Evolutionary conservation across 2,797 vertebrate genomes (phyloP), one percentile per base, ranked within the genome.

Genomic region (Coendou prehensilis): DNA sequence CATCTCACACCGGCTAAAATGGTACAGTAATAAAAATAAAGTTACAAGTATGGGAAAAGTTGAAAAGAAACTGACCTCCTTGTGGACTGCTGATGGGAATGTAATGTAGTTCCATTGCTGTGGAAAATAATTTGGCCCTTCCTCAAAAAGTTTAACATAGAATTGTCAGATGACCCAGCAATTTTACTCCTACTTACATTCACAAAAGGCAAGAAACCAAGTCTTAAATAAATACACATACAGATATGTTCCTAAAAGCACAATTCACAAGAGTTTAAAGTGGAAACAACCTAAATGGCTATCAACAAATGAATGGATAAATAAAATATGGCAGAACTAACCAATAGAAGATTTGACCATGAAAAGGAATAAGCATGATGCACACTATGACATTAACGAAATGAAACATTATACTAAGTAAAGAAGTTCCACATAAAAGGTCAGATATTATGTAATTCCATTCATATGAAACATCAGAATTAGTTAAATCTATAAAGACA

Each of bases 201-300:
- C 15, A 45, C 57, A 75, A 50, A 69, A 71, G 30, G 87, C 45
- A 82, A 13, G 45, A 94, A 95, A 93, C n/a, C 47, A 91, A 11
- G 5, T 28, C 9, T 59, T 59, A 64, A 82, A 50, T 63, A 88
- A 69, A 37, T 47, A 59, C 50, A 54, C n/a, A 17, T 33, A 37
- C 61, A 45, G 4, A 26, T 37, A 87, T 80, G 41, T 71, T 30
- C 15, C 41, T 23, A 69, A 17, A 56, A 80, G 37, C 3, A 37
- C 18, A 84, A 7, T 76, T 80, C 26, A 57, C 28, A 63, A 61
- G 9, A 56, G n/a, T 10, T 23, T 81, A 37, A 69, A 33, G 41
- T 47, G 37, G 22, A 45, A 76, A 83, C 30, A 83, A 67, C 28
- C 26, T 28, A 75, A 87, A 45, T 22, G 54, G n/a, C n/a, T n/a